Evolutionary conservation across 2,797 vertebrate genomes (phyloP), one percentile per base, ranked within the genome.

Genomic region (Xenops minutus): DNA sequence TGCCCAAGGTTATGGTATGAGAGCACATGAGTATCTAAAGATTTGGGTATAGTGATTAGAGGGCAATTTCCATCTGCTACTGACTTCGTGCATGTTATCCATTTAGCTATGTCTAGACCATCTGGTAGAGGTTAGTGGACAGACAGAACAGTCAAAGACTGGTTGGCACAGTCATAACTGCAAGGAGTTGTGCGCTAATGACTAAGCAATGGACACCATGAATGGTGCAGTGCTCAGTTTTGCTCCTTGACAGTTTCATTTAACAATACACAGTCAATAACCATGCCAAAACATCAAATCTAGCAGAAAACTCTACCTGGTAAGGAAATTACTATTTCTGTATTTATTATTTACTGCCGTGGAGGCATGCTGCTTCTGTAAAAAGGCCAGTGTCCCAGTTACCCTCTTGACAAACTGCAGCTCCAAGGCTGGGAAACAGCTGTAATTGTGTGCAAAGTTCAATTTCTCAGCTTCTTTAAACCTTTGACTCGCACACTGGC

Each of bases 381-480:
- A 83, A 83, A 90, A 66, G 24, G 36, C 22, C 61, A 80, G 23
- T 63, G 43, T 29, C 48, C 68, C 68, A 63, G 34, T 86, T 80
- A 55, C 20, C 41, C 16, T 54, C 39, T 46, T 73, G 54, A 48
- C 39, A 85, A 52, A 85, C 48, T 41, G 34, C 75, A 85, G 10
- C 27, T 88, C 26, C 73, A 43, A 59, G 80, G 64, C 91, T 92
- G 86, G 72, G 94, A 90, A 95, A 82, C 26, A 71, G 85, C 56
- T 77, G 68, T 39, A 86, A 63, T 37, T n/a, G 21, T 17, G 83
- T 64, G 41, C 77, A 90, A 92, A 89, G 91, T 78, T 85, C 83
- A 92, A 23, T 46, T 43, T 63, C 85, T 84, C 79, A 43, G 34
- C 51, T 81, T 75, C 76, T 90, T 84, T 76, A 89, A 96, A 88